Base-by-base conservation (phyloP, 2,888 invertebrate genomes). In the Drosophila histrio region DNA sequence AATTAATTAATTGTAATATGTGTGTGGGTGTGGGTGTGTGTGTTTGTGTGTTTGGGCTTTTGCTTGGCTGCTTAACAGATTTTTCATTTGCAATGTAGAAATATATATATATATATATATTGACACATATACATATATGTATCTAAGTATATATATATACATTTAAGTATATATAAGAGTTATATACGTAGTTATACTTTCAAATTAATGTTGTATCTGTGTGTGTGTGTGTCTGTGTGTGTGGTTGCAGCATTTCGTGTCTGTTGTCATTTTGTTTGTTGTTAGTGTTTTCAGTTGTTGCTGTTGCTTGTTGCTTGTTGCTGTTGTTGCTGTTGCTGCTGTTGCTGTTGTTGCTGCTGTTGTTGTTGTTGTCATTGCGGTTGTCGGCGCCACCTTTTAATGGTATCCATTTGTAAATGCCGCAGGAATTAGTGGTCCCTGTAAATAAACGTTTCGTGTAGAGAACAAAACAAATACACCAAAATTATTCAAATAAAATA, bases 401-500 rank as follows among this genome's bases (percentile, higher is more conserved):
- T 98, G 97, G 95, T 97, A 98, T 94, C 98, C 98, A 94, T 98
- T 98, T 94, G 98, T 98, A 94, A 98, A 98, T 94, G 97, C 97
- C 94, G 98, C 97, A 93, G 98, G 98, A 95, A 98, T 98, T 94
- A 98, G 94, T 92, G 97, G 97, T 92, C 97, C 97, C 97, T 98
- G 95, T 61, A 89, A 91, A 83, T 77, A 82, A 78, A 84, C 72
- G 60, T 77, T 72, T 81, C 81, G 85, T 75, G 59, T 28, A 72
- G 60, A 72, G 60, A 78, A 73, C 77, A 79, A 73, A 78, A 71
- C 79, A 75, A 80, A 78, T 54, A 83, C 74, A 72, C 73, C 66
- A 73, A 87, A 83, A 87, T 83, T 87, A 87, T 84, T 87, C 65
- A 78, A 73, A 84, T 81, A 67, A 75, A 75, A 87, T 84, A 60